Evolutionary conservation across 2,113 vertebrate species (phyloP), one percentile per base, ranked within the genome.

Genomic region (Labeo catla): DNA sequence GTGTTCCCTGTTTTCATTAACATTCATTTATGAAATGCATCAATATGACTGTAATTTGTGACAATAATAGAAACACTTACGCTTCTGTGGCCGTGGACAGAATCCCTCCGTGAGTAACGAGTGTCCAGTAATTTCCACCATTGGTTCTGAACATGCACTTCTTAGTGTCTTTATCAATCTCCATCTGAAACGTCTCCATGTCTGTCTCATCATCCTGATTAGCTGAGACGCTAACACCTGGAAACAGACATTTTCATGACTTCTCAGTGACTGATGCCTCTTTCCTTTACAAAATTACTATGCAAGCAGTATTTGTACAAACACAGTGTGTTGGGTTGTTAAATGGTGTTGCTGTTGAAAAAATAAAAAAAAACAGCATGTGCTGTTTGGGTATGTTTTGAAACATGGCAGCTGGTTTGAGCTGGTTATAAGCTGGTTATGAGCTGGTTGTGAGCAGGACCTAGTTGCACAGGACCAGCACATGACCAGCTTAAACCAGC

Each of bases 141-240:
- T 97, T 96, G 91, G 96, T 97, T 72, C 97, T 95, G 88, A 99
- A 98, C 94, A 95, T 96, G 73, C 96, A 96, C 92, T 97, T 98
- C 91, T 95, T 97, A 87, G 92, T 97, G 80, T 97, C 95, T 0
- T 93, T 95, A 91, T 98, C 96, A 9, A 97, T 96, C 91, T 99
- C 97, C 96, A 99, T 97, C 93, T 99, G 96, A 93, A 98, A 99
- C 45, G 97, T 99, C 93, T 99, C 98, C 0, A 96, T 95, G 92
- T 97, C 97, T 79, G 97, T 96, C 91, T 98, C 97, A 84, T 96
- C 97, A 0, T 99, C 97, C 90, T 99, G 98, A 94, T 99, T 99
- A 87, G 98, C 98, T 0, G 96, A 98, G 90, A 99, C 95, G 2
- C 97, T 98, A 91, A 99, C 93, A 76, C 98, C 98, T 99, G 89